Evolutionary conservation across 2,888 invertebrate genomes (phyloP), one percentile per base, ranked within the genome.

Genomic region (Zaprionus bogoriensis): DNA sequence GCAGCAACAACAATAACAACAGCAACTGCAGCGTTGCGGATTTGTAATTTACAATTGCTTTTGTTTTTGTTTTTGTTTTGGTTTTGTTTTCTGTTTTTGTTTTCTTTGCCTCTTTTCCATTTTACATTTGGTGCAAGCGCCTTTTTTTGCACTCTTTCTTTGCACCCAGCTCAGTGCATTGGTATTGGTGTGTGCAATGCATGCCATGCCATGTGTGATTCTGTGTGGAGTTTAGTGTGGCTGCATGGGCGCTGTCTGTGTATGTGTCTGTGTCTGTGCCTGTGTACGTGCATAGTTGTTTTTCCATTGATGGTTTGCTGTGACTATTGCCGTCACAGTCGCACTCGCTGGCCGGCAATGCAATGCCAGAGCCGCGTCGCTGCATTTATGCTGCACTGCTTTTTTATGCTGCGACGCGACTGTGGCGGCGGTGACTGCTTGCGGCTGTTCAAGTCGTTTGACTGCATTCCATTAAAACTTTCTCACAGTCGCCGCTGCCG

Each of bases 401-500:
- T 79, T 57, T 62, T 67, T 64, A 67, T 71, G 77, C 63, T 55
- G 60, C 62, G 62, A 45, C 50, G 61, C 60, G 61, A 53, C 57
- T 65, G 66, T 45, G 52, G 61, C 55, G 4, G 23, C 42, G 39
- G 3, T 14, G 46, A 58, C 53, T 65, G 74, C 74, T 74, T 65
- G 69, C 59, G 79, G 72, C 72, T 74, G 72, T 67, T 67, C 66
- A 48, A 84, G 87, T 81, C 70, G 90, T 88, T 88, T 87, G 89
- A 90, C 90, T 86, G 89, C 90, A 90, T 90, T 90, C 90, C 90
- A 90, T 89, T 87, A 88, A 89, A 90, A 90, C 90, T 90, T 90
- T 90, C 90, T 90, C 90, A 90, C 90, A 90, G 89, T 90, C 78
- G 61, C 51, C 52, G 41, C 25, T 42, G 58, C 25, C 74, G 69